Evolutionary conservation across 92 coral and sea anemone species (phyloP), one percentile per base, ranked within the genome.

Genomic region (Blastomussa wellsi): DNA sequence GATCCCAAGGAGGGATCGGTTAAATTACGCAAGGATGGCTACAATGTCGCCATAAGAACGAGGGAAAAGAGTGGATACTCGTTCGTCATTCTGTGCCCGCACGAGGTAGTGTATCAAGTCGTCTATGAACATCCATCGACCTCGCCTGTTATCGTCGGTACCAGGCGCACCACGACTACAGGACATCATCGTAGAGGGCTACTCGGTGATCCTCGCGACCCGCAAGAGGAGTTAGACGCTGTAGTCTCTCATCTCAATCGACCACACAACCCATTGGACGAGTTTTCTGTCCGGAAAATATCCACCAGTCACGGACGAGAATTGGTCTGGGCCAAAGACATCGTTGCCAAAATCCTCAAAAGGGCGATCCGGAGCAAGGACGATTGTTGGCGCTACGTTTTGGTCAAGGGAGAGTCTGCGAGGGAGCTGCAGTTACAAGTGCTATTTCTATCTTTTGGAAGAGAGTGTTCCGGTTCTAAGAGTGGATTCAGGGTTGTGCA

Each of bases 331-430:
- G 79, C 79, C 36, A 74, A 74, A 28, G 37, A 74, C 1, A 10
- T 42, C 36, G 79, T 74, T 22, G 20, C 60, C 79, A 47, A 44
- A 44, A 44, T 74, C 51, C 60, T 74, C 35, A 44, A 48, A 44
- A 19, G 64, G 17, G n/a, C 32, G 15, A 20, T 19, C 22, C 47
- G 19, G 15, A 59, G n/a, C 17, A n/a, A 20, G 16, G 17, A 10
- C 20, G 17, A n/a, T 28, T 74, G 79, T 24, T 74, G 79, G 79
- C 59, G 32, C 7, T 74, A 32, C 60, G 60, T 74, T 42, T 42
- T 48, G 79, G 13, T 11, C 37, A 28, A 44, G 0, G 79, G 37
- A 13, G 79, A 74, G 48, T 74, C 79, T 16, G 36, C 20, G 6
- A 19, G 4, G 33, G 79, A 74, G 11, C 13, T 74, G 20, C 35